Evolutionary conservation across 1,140 invertebrate genomes (phyloP).

Genomic region (Brachionus plicatilis): DNA sequence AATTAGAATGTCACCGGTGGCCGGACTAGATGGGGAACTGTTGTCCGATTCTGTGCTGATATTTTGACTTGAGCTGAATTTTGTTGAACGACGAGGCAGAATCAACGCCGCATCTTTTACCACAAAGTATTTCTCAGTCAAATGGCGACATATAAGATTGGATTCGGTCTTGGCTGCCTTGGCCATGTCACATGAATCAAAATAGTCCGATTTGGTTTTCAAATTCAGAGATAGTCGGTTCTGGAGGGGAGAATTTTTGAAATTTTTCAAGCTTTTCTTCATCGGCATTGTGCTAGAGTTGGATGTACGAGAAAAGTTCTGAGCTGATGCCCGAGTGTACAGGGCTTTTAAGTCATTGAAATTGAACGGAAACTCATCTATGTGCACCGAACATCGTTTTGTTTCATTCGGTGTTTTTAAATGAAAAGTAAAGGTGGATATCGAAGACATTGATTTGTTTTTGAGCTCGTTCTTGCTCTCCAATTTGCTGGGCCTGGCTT

Average conservation of each 20-base stretch:
- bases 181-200: not conserved
- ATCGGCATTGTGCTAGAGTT: not conserved
- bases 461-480: not conserved
- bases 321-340: not conserved
- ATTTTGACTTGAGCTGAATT: not conserved
- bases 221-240: constrained; percentile 14
- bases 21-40: not conserved
- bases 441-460: not conserved
- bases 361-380: not conserved
- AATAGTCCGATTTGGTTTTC: constrained; percentile 20
- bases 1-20: constrained; percentile 36
- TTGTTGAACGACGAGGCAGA: constrained; percentile 14
- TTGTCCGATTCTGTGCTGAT: not conserved
- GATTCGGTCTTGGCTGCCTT: not conserved
- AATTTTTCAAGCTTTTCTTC: constrained; percentile 27
- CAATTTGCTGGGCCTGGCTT: not conserved
- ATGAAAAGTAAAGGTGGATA: not conserved
- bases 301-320: not conserved
- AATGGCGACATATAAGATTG: not conserved
- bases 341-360: constrained; percentile 27
- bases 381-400: not conserved
- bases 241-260: not conserved
- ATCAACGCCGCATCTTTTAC: constrained; percentile 34
- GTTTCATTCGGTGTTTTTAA: not conserved
- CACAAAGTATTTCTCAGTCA: constrained; percentile 37